Conservation (phyloP, 2,797 vertebrate genomes). For the Clarias laeviceps region DNA sequence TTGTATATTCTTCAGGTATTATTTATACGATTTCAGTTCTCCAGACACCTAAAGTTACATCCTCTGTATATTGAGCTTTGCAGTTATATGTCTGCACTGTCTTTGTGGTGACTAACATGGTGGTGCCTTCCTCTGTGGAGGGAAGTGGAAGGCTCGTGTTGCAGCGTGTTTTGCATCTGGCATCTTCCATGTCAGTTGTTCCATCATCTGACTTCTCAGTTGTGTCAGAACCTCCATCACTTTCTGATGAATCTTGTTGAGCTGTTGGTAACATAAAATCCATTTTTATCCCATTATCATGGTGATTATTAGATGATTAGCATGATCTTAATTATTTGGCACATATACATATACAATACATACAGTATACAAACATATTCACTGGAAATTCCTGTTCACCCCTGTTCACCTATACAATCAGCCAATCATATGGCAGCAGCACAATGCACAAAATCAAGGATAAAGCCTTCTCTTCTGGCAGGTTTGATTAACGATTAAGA, state of each 20-base stretch:
- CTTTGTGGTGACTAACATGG: constrained; percentile 81
- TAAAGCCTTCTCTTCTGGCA: not conserved
- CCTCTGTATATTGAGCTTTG: constrained; percentile 55
- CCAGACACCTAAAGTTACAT: constrained; percentile 50
- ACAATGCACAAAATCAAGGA: not conserved
- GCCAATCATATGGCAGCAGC: not conserved
- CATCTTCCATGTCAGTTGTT: constrained; percentile 19
- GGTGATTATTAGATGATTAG: too few species aligned
- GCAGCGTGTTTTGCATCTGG: constrained; percentile 39
- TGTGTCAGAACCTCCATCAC: constrained; percentile 36
- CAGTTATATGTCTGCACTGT: constrained; percentile 69
- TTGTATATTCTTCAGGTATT: not conserved
- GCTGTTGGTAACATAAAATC: constrained; percentile 32
- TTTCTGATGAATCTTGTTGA: constrained; percentile 46
- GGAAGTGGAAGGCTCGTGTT: constrained; percentile 76
- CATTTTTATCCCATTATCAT: not conserved
- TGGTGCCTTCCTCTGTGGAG: constrained; percentile 79
- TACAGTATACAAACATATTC: not conserved
- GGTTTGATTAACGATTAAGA: not conserved
- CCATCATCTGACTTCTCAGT: constrained; percentile 46
- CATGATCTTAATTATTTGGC: too few species aligned
- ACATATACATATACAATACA: not conserved
- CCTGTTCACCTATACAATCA: not conserved
- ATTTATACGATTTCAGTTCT: constrained; percentile 42
- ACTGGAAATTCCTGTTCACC: not conserved